Conservation (phyloP, 2,888 invertebrate genomes). For the Dryobotodes eremita region DNA sequence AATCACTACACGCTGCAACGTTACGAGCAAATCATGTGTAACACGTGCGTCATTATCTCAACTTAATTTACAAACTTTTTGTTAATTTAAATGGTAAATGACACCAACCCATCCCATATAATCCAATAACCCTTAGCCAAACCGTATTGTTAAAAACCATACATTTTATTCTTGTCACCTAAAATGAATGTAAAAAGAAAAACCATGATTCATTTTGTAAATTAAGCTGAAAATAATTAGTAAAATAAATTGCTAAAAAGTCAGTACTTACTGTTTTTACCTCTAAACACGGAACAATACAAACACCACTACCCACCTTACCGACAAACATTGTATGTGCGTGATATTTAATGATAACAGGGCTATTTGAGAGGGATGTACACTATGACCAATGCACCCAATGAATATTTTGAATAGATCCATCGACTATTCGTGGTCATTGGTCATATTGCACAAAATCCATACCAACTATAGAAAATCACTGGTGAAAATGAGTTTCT, state of each 20-base stretch:
- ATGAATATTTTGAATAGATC: not conserved
- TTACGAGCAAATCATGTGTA: slow-evolving; percentile 31
- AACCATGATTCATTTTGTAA: slow-evolving; percentile 37
- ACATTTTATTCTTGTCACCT: slow-evolving; percentile 3
- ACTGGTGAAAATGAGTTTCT: not conserved
- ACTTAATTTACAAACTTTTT: slow-evolving; percentile 58
- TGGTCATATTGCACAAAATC: slow-evolving; percentile 23
- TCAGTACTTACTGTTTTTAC: slow-evolving; percentile 61
- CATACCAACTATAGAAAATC: not conserved
- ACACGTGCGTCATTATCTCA: slow-evolving; percentile 34
- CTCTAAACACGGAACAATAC: slow-evolving; percentile 38
- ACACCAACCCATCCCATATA: not conserved
- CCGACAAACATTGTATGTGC: slow-evolving; percentile 21
- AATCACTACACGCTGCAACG: slow-evolving; percentile 43
- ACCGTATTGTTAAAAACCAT: not conserved
- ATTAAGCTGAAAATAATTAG: slow-evolving; percentile 52
- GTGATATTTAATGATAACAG: slow-evolving; percentile 32
- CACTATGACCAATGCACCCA: not conserved
- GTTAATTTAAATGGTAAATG: not conserved
- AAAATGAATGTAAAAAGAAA: slow-evolving; percentile 9
- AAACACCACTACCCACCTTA: slow-evolving; percentile 44
- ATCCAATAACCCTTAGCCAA: not conserved
- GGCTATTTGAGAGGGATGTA: slow-evolving; percentile 14
- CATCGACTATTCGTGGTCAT: no score
- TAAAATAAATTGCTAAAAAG: slow-evolving; percentile 24